phyloP scores from a whole-genome alignment of 2,113 vertebrate genomes.

The Tragelaphus imberbis region DNA sequence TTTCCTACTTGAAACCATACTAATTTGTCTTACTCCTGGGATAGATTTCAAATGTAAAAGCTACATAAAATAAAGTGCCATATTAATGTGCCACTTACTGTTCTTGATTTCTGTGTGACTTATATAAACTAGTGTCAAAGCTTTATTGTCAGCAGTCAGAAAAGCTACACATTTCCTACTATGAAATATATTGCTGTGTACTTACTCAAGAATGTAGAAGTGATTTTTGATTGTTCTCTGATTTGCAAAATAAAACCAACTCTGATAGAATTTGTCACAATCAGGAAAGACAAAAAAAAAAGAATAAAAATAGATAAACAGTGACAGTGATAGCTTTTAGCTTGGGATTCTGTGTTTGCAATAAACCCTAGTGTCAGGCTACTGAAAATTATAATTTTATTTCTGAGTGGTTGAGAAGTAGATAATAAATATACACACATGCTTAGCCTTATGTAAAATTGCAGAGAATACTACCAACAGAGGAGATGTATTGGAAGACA shows the following conservation, averaged over 20 bases:
- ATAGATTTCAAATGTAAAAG: background rate
- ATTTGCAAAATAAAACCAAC: background rate
- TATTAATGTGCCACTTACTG: background rate
- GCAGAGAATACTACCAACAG: background rate
- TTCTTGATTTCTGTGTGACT: background rate
- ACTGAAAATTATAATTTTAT: constrained; percentile 34
- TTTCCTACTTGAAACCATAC: background rate
- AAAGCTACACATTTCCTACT: background rate
- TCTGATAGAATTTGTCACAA: background rate
- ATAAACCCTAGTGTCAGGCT: background rate
- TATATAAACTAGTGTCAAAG: background rate
- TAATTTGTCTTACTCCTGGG: background rate
- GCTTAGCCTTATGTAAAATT: background rate
- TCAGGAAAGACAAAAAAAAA: background rate
- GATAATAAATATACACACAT: background rate
- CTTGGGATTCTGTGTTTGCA: background rate
- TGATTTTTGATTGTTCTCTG: background rate
- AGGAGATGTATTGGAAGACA: background rate
- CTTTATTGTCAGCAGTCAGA: constrained; percentile 13
- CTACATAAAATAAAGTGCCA: background rate
- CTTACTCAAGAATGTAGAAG: background rate
- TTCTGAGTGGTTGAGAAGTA: constrained; percentile 18
- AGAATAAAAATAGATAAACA: background rate
- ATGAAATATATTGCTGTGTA: background rate
- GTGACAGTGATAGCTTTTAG: background rate